Evolutionary conservation across 2,888 invertebrate species (phyloP).

Genomic region (Phytoseiulus persimilis): DNA sequence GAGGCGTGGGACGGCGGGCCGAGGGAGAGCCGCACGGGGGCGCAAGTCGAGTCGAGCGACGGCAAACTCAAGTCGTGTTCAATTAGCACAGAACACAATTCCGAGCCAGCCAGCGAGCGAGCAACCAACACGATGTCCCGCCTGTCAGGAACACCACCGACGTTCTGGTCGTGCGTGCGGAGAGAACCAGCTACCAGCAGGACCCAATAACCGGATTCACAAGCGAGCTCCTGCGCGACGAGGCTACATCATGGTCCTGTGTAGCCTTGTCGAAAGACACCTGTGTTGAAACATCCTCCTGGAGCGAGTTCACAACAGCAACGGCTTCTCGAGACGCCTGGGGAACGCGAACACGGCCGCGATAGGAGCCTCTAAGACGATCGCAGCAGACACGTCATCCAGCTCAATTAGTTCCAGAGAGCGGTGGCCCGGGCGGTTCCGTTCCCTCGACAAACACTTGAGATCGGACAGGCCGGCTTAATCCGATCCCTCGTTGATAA

Average conservation of each 20-base stretch:
- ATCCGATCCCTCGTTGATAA: no score
- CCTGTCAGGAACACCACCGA: background rate
- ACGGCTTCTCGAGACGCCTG: no score
- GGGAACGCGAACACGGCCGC: no score
- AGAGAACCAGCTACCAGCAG: background rate
- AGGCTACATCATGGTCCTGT: background rate
- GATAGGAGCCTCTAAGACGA: no score
- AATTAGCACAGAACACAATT: background rate
- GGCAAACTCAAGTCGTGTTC: constrained; percentile 5
- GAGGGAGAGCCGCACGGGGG: background rate
- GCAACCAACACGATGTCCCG: background rate
- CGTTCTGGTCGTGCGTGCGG: background rate
- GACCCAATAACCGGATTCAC: background rate
- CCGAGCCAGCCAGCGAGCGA: background rate
- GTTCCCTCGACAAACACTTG: no score
- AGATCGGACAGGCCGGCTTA: no score
- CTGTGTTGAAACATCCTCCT: no score
- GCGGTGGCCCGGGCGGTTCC: no score
- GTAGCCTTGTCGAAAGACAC: background rate
- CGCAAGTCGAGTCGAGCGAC: background rate
- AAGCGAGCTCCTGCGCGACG: background rate
- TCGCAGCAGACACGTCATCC: no score
- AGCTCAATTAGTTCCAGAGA: no score
- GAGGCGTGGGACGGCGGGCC: background rate
- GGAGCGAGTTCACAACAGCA: no score